A percentile compares a stretch with the other conserved stretches of the same genome.
Evolutionary conservation across 2,888 invertebrate species (phyloP).

Genomic region (Arge pagana): DNA sequence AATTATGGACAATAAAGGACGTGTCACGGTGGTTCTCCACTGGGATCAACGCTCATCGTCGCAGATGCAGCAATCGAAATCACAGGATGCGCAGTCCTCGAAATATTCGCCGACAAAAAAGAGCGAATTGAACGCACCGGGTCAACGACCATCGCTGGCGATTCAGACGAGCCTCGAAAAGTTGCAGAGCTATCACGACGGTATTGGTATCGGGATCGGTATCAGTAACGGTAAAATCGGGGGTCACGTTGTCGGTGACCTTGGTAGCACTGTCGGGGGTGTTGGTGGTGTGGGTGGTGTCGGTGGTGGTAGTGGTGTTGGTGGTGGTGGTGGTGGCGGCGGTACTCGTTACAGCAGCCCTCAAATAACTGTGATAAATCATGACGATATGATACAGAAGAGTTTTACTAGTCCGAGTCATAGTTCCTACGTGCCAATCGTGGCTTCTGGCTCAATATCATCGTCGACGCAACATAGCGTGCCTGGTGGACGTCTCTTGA

Average conservation of each 20-base stretch:
- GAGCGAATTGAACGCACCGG: constrained; percentile 58
- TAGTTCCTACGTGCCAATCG: constrained; percentile 51
- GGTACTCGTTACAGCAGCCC: constrained; percentile 68
- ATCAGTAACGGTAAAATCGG: constrained; percentile 51
- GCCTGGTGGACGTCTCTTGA: constrained; percentile 58
- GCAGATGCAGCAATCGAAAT: constrained; percentile 53
- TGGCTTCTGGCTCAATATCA: constrained; percentile 42
- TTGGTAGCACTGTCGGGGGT: constrained; percentile 38
- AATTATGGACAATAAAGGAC: constrained; percentile 97
- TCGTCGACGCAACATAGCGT: constrained; percentile 33
- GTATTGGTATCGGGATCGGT: constrained; percentile 36
- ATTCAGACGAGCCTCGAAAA: constrained; percentile 79
- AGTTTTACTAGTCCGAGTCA: constrained; percentile 55
- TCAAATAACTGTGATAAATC: constrained; percentile 93
- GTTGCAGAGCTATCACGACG: constrained; percentile 49
- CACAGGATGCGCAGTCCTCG: constrained; percentile 53
- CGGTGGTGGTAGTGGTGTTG: neutral
- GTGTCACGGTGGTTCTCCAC: constrained; percentile 94
- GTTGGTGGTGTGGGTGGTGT: constrained; percentile 30
- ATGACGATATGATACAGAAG: constrained; percentile 75
- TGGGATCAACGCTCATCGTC: constrained; percentile 88
- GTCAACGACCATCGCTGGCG: constrained; percentile 71
- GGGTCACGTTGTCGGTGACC: constrained; percentile 62
- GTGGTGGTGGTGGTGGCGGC: constrained; percentile 28
- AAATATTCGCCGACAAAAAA: constrained; percentile 66